These are phyloP conservation scores for Dendrolimus houi DNA, from an alignment of 2,888 invertebrate species.

Conservation along the genomic window DNA sequence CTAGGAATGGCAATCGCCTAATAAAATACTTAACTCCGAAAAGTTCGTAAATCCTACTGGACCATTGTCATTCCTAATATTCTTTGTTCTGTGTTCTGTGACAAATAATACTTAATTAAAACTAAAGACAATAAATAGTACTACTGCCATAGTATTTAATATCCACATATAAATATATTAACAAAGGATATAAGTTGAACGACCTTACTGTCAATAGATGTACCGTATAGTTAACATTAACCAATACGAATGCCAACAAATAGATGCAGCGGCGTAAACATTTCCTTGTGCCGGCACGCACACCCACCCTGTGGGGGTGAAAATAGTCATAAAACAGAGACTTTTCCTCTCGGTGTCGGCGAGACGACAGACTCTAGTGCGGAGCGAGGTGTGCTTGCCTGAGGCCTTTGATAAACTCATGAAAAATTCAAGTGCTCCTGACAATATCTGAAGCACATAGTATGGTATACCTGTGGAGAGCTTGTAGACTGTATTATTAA, in stretches of 20 bases:
- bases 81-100: too few relatives aligned
- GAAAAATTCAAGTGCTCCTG: slow-evolving; percentile 55
- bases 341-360: slow-evolving; percentile 26
- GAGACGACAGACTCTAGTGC: slow-evolving; percentile 21
- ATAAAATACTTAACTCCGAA: too few relatives aligned
- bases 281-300: slow-evolving; percentile 29
- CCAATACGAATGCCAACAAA: neutral
- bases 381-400: slow-evolving; percentile 30
- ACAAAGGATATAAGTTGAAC: too few relatives aligned
- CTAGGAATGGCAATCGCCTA: too few relatives aligned
- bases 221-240: slow-evolving; percentile 8
- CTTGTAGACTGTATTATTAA: too few relatives aligned
- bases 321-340: slow-evolving; percentile 48
- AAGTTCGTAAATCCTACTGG: too few relatives aligned
- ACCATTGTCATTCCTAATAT: too few relatives aligned
- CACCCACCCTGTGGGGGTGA: slow-evolving; percentile 31
- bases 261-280: slow-evolving; percentile 24
- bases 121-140: too few relatives aligned
- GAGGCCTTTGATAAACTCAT: slow-evolving; percentile 55
- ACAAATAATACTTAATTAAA: too few relatives aligned
- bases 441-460: slow-evolving; percentile 25
- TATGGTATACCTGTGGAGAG: too few relatives aligned
- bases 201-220: neutral
- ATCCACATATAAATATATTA: too few relatives aligned
- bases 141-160: too few relatives aligned